Conservation (phyloP, 2,113 vertebrate genomes). For the Falcunculus frontatus region DNA sequence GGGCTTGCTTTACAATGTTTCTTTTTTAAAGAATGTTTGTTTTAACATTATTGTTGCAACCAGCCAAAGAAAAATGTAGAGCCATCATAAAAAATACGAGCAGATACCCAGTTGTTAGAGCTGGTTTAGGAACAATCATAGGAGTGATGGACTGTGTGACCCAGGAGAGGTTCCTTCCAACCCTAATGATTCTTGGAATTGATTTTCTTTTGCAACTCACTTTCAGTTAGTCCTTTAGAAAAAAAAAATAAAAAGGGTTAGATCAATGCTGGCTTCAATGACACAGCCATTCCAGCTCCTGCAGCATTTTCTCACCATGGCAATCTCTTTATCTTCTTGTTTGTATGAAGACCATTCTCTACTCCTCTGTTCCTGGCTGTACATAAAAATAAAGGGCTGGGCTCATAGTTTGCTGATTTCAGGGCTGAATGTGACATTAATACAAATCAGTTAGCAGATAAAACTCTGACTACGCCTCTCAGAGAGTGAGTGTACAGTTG, state of each 20-base stretch:
- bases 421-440: neutral
- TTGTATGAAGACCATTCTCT: neutral
- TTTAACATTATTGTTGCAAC: constrained; percentile 28
- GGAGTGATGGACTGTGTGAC: constrained; percentile 47
- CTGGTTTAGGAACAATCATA: constrained; percentile 60
- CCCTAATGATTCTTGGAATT: constrained; percentile 56
- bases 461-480: neutral
- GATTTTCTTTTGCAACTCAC: constrained; percentile 65
- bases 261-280: constrained; percentile 62
- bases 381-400: constrained; percentile 5
- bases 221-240: constrained; percentile 60
- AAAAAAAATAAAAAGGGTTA: constrained; percentile 37
- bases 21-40: constrained; percentile 37
- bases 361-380: neutral
- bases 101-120: constrained; percentile 43
- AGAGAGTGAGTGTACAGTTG: neutral
- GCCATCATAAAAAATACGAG: constrained; percentile 10
- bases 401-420: neutral
- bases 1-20: constrained; percentile 20
- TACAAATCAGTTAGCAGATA: neutral
- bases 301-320: constrained; percentile 11
- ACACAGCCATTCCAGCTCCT: constrained; percentile 31
- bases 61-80: constrained; percentile 25
- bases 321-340: constrained; percentile 26
- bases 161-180: constrained; percentile 54